Percentiles rank a stretch among this genome's conserved stretches.
Evolutionary conservation across 2,113 vertebrate species (phyloP).

Genomic region (Chroicocephalus ridibundus): DNA sequence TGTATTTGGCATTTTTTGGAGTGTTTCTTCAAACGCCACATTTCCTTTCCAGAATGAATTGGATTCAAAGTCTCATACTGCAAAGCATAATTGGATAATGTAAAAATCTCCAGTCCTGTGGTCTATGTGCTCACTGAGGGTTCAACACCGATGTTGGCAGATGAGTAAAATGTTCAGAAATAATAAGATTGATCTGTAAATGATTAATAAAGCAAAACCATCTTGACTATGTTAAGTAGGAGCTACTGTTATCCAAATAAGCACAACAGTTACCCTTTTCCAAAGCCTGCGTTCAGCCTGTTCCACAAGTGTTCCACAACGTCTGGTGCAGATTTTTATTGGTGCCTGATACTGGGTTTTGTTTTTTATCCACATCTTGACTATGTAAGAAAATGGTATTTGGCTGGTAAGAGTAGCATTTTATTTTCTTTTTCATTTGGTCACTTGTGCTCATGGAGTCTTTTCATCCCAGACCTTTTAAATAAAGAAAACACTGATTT

Average conservation of each 20-base stretch:
- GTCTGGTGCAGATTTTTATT: background rate
- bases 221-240: background rate
- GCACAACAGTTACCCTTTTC: background rate
- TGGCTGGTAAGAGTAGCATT: background rate
- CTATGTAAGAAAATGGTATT: background rate
- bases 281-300: background rate
- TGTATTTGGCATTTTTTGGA: background rate
- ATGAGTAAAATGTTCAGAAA: background rate
- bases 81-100: background rate
- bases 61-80: background rate
- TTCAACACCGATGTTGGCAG: background rate
- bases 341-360: background rate
- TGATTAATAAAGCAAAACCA: background rate
- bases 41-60: background rate
- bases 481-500: background rate
- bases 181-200: background rate
- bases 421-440: background rate
- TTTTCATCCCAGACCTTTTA: background rate
- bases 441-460: background rate
- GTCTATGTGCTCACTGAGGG: background rate
- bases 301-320: background rate
- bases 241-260: background rate
- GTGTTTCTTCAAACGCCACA: background rate
- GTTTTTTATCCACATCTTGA: background rate
- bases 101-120: background rate